These are phyloP conservation scores for Pomacea canaliculata DNA, from an alignment of 2,888 invertebrate species.

Conservation along the genomic window DNA sequence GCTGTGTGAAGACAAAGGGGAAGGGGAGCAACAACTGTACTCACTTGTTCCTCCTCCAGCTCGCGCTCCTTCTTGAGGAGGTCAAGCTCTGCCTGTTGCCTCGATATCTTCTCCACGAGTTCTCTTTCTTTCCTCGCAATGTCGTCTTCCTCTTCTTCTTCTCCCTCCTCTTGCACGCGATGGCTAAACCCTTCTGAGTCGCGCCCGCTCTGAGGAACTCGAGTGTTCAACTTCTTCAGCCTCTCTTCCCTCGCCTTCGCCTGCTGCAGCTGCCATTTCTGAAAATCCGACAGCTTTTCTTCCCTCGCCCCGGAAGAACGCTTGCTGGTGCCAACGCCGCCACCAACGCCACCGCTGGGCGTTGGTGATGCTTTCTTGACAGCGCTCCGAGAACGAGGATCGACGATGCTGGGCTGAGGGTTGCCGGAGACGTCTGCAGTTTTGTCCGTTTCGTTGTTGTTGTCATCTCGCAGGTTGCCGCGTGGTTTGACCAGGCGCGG, in stretches of 20 bases:
- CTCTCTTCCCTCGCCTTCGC: conserved; percentile 46
- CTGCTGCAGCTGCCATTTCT: conserved; percentile 61
- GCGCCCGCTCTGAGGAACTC: conserved; percentile 6
- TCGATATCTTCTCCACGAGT: conserved; percentile 49
- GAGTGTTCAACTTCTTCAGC: conserved; percentile 34
- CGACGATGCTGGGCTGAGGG: background rate
- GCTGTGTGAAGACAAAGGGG: too few relatives aligned
- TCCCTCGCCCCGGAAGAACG: background rate
- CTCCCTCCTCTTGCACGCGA: conserved; percentile 28
- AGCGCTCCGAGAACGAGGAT: background rate
- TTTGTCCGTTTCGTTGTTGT: conserved; percentile 4
- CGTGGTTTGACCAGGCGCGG: background rate
- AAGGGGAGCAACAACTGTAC: conserved; percentile 2
- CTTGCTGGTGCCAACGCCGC: background rate
- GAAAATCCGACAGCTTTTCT: conserved; percentile 49
- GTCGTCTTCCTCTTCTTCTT: conserved; percentile 41
- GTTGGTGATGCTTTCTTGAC: background rate
- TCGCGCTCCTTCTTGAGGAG: conserved; percentile 41
- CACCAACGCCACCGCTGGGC: too few relatives aligned
- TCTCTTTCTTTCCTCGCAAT: conserved; percentile 49
- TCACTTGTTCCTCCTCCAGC: conserved; percentile 49
- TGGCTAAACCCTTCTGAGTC: conserved; percentile 24
- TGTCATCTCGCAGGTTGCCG: background rate
- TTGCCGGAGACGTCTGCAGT: background rate
- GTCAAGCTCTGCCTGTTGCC: conserved; percentile 52